These are phyloP conservation scores for Magallana gigas DNA, from an alignment of 1,140 invertebrate genomes.

Conservation along the genomic window DNA sequence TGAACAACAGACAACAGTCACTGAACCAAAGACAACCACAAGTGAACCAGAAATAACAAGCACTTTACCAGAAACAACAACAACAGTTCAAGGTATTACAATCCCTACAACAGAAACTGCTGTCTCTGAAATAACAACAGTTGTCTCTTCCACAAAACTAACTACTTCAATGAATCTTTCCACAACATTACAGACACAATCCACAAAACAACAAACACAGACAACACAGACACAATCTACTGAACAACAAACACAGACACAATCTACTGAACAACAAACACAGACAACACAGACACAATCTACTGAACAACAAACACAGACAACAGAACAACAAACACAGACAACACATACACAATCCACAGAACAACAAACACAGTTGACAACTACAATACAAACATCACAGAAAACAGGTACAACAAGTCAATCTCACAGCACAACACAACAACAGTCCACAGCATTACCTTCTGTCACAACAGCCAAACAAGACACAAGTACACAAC, in stretches of 20 bases:
- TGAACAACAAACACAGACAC: background rate
- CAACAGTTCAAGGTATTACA: slow-evolving; percentile 7
- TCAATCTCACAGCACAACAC: background rate
- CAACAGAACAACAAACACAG: background rate
- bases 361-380: background rate
- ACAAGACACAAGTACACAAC: background rate
- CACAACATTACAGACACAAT: slow-evolving; percentile 13
- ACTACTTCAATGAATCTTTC: background rate
- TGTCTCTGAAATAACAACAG: background rate
- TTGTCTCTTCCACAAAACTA: background rate
- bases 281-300: background rate
- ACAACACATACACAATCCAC: background rate
- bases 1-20: slow-evolving; percentile 31
- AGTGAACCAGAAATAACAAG: slow-evolving; percentile 31
- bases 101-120: slow-evolving; percentile 4
- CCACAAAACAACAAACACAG: background rate
- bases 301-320: background rate
- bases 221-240: background rate
- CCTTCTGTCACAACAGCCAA: background rate
- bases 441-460: slow-evolving; percentile 12
- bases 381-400: background rate
- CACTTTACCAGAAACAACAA: background rate
- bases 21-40: slow-evolving; percentile 29
- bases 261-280: background rate
- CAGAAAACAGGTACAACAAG: background rate